Evolutionary conservation across 2,888 invertebrate genomes (phyloP).

Genomic region (Drosophila formosana): DNA sequence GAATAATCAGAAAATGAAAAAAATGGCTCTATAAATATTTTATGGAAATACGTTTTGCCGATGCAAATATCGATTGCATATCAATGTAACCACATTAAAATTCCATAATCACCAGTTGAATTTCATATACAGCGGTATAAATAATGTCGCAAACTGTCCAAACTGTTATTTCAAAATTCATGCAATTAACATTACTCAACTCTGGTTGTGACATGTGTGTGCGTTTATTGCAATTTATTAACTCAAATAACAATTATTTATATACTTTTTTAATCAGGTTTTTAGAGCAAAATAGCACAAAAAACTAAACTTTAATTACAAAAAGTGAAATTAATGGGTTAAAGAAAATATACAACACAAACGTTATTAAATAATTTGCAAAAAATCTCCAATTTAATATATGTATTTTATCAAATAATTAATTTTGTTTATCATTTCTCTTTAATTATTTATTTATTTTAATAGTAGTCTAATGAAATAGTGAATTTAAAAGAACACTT

Average conservation of each 20-base stretch:
- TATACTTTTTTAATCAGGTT: neutral
- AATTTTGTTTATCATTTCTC: too few species aligned
- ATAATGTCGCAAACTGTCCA: conserved; percentile 24
- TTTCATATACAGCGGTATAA: conserved; percentile 11
- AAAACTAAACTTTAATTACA: neutral
- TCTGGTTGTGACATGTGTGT: neutral
- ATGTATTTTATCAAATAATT: too few species aligned
- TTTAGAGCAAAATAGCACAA: neutral
- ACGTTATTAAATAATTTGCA: too few species aligned
- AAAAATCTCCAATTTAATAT: too few species aligned
- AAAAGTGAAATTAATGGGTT: neutral
- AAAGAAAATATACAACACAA: too few species aligned
- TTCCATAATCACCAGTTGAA: conserved; percentile 29
- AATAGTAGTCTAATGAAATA: too few species aligned
- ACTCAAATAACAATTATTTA: neutral
- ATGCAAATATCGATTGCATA: conserved; percentile 23
- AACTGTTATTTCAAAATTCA: conserved; percentile 16
- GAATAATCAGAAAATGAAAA: neutral
- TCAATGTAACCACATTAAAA: conserved; percentile 29
- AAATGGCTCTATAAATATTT: conserved; percentile 17
- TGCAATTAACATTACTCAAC: conserved; percentile 2
- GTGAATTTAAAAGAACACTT: too few species aligned
- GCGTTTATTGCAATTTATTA: neutral
- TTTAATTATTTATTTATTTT: too few species aligned
- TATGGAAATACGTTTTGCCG: neutral